Percentiles rank a stretch among this genome's conserved stretches.
Conservation (phyloP, 2,888 invertebrate species). For the Trachelus troglodyta region DNA sequence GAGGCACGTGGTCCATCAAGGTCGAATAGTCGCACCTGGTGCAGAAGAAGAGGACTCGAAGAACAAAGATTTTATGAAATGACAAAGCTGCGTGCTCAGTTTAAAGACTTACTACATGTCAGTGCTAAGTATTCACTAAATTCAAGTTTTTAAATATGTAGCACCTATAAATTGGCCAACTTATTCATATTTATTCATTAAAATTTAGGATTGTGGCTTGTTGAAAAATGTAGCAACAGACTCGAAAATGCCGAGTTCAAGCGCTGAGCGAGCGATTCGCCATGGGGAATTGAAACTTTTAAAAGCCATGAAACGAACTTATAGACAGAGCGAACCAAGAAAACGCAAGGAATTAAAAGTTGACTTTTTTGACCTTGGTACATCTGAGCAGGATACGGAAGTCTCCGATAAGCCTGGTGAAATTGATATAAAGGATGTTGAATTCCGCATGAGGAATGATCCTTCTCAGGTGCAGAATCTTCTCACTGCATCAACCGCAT, state of each 20-base stretch:
- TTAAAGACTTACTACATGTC: conserved; percentile 83
- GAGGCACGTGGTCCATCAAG: conserved; percentile 51
- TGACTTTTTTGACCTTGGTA: conserved; percentile 76
- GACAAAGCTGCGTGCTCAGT: conserved; percentile 91
- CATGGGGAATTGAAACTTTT: conserved; percentile 92
- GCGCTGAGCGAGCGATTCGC: conserved; percentile 82
- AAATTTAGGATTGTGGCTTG: conserved; percentile 72
- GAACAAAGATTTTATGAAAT: conserved; percentile 98
- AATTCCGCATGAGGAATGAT: conserved; percentile 86
- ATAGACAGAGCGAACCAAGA: conserved; percentile 77
- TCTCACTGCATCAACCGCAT: conserved; percentile 73
- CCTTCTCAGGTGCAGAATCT: conserved; percentile 77
- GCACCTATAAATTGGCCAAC: conserved; percentile 4
- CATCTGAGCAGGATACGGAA: conserved; percentile 70
- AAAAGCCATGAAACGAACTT: conserved; percentile 81
- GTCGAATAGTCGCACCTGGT: conserved; percentile 78
- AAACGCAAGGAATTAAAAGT: conserved; percentile 81
- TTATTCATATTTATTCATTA: conserved; percentile 12
- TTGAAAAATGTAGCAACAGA: conserved; percentile 67
- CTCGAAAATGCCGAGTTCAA: conserved; percentile 67
- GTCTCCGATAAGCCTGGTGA: conserved; percentile 66
- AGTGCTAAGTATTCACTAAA: conserved; percentile 39
- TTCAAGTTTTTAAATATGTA: conserved; percentile 50
- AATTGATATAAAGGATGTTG: conserved; percentile 86
- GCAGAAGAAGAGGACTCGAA: conserved; percentile 88